Evolutionary conservation across 2,888 invertebrate species (phyloP), one percentile per base, ranked within the genome.

Genomic region (Rosalia funebris): DNA sequence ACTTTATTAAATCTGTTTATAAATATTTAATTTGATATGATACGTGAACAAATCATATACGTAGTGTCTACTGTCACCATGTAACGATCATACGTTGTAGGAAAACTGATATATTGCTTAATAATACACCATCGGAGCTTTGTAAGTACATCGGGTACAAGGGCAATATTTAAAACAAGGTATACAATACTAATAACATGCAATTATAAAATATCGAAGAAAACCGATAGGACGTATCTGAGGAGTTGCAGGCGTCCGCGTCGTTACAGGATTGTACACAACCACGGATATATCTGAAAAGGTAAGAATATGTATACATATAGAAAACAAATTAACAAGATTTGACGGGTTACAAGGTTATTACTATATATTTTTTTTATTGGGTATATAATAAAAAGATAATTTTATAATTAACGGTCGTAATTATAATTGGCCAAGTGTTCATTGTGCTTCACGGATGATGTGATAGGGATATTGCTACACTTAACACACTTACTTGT

Each of bases 201-300:
- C 47, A 15, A 34, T 17, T 34, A 15, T 10, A 12, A 0, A 47
- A n/a, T n/a, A 16, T 11, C 31, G 14, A 17, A n/a, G 34, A 47
- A 2, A 32, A 15, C 32, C 15, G 9, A 20, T n/a, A 2, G 9
- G 34, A 39, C 12, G 12, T 25, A 16, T 19, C 14, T 14, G 50
- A 37, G 10, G 42, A 14, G 11, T 96, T 96, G 82, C 96, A 96
- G 7, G 94, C 96, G 79, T 96, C 96, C 0, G 91, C 92, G 77
- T 95, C 94, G 78, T 91, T 92, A 83, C 96, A 96, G 75, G 94
- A 95, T 79, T 96, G 95, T n/a, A 96, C 89, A 80, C 96, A 96
- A 53, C 96, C 96, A 72, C 91, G 89, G 62, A 95, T 92, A 77
- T 95, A 93, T 77, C 95, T 94, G 79, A 7, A 82, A 82, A 42